Percentiles rank a stretch among this genome's conserved stretches.
Conservation (phyloP, 2,113 vertebrate species). For the Tupaia chinensis region DNA sequence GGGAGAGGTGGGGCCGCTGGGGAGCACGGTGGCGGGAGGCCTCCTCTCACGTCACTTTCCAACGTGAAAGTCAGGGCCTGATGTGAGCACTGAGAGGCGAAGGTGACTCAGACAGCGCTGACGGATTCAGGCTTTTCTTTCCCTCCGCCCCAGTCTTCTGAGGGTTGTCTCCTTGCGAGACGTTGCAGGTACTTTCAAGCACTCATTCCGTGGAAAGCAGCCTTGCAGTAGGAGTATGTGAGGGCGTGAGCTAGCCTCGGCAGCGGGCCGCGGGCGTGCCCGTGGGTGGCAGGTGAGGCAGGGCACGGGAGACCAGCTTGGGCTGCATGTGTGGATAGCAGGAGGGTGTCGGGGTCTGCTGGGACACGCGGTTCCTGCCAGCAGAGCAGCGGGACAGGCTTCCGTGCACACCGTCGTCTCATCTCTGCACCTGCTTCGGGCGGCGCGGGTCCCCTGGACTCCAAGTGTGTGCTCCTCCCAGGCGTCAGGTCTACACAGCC, state of each 20-base stretch:
- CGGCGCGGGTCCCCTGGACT: not conserved
- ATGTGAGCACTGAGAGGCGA: not conserved
- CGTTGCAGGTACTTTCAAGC: not conserved
- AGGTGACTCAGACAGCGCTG: too few relatives aligned
- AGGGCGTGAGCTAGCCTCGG: not conserved
- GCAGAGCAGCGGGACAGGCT: not conserved
- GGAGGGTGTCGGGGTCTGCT: not conserved
- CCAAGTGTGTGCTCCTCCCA: rapidly evolving
- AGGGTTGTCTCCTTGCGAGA: slow-evolving; percentile 36
- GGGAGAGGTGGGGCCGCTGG: not conserved
- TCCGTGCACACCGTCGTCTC: too few relatives aligned
- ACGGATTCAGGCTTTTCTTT: not conserved
- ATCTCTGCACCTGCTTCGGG: too few relatives aligned
- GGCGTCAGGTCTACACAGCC: not conserved
- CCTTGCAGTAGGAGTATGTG: not conserved
- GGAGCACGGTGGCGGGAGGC: not conserved
- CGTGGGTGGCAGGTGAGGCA: not conserved
- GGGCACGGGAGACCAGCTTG: not conserved
- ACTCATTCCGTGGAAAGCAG: not conserved
- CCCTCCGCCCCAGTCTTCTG: not conserved
- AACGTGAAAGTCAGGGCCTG: not conserved
- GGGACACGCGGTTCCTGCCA: not conserved
- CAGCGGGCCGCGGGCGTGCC: slow-evolving; percentile 19
- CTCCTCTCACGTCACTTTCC: not conserved
- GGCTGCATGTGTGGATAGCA: not conserved